Evolutionary conservation across 2,797 vertebrate species (phyloP), one percentile per base, ranked within the genome.

Genomic region (Heliangelus exortis): DNA sequence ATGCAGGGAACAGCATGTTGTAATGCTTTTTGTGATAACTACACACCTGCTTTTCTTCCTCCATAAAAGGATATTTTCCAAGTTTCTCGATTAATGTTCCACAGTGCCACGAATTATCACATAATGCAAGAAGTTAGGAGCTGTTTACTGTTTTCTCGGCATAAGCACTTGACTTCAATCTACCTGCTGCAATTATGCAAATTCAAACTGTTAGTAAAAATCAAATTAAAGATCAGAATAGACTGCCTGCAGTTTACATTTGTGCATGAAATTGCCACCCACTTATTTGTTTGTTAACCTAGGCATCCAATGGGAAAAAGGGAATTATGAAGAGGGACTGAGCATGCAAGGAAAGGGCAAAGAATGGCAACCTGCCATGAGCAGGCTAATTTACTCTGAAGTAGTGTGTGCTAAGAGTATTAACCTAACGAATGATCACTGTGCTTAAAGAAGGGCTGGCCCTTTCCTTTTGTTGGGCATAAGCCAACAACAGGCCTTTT

Each of bases 261-360:
- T 93, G 61, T 92, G 31, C 76, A 68, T 90, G 53, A 80, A 89
- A 81, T 61, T 95, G 71, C 83, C 90, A 87, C 61, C 65, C 53
- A 68, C 77, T 93, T 97, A 81, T 81, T 93, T 96, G 61, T 92
- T 94, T 92, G 59, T 93, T 96, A 93, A 96, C 51, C 77, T 58
- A 59, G 77, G 62, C 61, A 82, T 89, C 59, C 84, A 69, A 20
- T 83, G 66, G 59, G 55, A 25, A 73, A 77, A 54, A 31, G 3
- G 1, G 26, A 93, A 78, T 77, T 72, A 75, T n/a, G 45, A 20
- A 68, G 87, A 94, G 74, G 82, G 25, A 12, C 62, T 57, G 62
- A 82, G 90, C 79, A 78, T 68, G 57, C n/a, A 51, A 57, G 51
- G 23, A 96, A 93, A 96, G 79, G 72, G 63, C 69, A 90, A 84